Evolutionary conservation across 2,888 invertebrate genomes (phyloP).

Genomic region (Zaprionus obscuricornis): DNA sequence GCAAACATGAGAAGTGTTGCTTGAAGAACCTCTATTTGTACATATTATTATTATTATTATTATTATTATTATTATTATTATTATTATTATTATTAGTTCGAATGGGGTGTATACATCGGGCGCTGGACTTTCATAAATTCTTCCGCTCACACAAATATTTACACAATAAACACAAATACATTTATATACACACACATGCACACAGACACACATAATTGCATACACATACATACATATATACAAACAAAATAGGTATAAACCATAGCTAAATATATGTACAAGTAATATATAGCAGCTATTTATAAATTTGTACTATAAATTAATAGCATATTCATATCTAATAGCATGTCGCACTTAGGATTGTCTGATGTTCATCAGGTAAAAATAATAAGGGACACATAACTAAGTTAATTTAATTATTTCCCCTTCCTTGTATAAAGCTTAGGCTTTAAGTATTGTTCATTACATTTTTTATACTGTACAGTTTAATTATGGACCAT

Average conservation of each 20-base stretch:
- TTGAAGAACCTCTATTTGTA: too few species aligned
- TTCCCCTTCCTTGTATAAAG: constrained; percentile 59
- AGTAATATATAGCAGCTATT: constrained; percentile 63
- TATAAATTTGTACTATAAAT: constrained; percentile 53
- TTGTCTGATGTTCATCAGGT: constrained; percentile 41
- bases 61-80: too few species aligned
- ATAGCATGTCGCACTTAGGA: constrained; percentile 37
- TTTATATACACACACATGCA: constrained; percentile 18
- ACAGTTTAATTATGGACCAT: constrained; percentile 42
- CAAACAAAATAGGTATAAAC: constrained; percentile 31
- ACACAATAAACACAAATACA: constrained; percentile 17
- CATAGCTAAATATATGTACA: constrained; percentile 56
- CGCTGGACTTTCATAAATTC: too few species aligned
- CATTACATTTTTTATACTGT: constrained; percentile 45
- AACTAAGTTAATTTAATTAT: constrained; percentile 40
- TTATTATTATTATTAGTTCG: too few species aligned
- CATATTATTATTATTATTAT: too few species aligned
- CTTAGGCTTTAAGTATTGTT: constrained; percentile 54
- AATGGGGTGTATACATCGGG: too few species aligned
- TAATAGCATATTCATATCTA: constrained; percentile 35
- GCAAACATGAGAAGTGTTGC: constrained; percentile 64
- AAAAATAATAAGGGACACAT: constrained; percentile 21
- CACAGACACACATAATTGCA: constrained; percentile 26
- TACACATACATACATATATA: not conserved
- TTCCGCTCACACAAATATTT: constrained; percentile 12